These are phyloP conservation scores for Aricia artaxerxes DNA, from an alignment of 2,888 invertebrate genomes.

Conservation along the genomic window DNA sequence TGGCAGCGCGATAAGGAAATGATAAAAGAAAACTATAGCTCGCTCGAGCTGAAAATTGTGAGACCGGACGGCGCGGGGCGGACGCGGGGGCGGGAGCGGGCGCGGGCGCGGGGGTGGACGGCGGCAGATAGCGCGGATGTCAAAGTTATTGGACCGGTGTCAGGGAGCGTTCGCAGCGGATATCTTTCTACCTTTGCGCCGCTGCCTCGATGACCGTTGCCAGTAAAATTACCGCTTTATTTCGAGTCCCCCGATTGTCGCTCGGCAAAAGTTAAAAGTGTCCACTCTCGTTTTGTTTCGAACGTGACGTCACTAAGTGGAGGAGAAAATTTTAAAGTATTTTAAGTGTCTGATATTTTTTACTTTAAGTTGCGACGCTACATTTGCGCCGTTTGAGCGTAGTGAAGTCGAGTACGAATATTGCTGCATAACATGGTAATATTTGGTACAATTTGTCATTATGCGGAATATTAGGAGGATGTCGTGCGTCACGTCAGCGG, in stretches of 20 bases:
- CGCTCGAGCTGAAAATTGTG: conserved; percentile 72
- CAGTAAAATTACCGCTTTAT: conserved; percentile 45
- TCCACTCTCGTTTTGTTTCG: conserved; percentile 22
- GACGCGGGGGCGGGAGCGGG: conserved; percentile 42
- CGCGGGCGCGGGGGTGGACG: conserved; percentile 41
- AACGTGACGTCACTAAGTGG: conserved; percentile 29
- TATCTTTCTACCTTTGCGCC: conserved; percentile 63
- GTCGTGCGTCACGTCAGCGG: conserved; percentile 25
- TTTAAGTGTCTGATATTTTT: conserved; percentile 26
- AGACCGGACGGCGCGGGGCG: conserved; percentile 44
- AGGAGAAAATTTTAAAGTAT: conserved; percentile 25
- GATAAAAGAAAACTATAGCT: conserved; percentile 79
- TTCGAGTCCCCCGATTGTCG: conserved; percentile 35
- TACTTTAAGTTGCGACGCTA: neutral
- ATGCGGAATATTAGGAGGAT: conserved; percentile 6
- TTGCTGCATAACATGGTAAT: neutral
- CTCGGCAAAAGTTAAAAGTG: conserved; percentile 35
- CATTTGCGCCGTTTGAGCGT: neutral
- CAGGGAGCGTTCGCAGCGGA: conserved; percentile 66
- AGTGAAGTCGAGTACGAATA: neutral
- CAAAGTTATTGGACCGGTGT: conserved; percentile 75
- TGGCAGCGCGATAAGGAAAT: conserved; percentile 80
- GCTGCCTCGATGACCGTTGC: conserved; percentile 47
- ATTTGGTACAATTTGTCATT: conserved; percentile 12
- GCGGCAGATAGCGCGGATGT: conserved; percentile 50